Percentiles rank a stretch among this genome's conserved stretches.
phyloP scores from a whole-genome alignment of 1,140 invertebrate species.

The Gerris buenoi region DNA sequence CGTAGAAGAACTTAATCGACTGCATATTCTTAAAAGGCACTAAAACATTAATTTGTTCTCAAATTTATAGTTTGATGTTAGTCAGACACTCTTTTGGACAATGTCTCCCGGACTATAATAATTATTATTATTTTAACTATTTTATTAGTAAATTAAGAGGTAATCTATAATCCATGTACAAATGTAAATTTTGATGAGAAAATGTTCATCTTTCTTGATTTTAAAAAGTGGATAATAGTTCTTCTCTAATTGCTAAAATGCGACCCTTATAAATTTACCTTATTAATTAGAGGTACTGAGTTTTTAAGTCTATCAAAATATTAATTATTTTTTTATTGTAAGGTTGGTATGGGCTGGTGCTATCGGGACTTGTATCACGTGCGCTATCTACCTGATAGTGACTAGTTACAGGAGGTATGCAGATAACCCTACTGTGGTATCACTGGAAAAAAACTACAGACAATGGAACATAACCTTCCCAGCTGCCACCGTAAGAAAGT shows the following conservation, averaged over 20 bases:
- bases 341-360: slow-evolving; percentile 36
- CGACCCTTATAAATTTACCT: not conserved
- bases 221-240: not conserved
- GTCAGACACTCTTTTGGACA: too few relatives aligned
- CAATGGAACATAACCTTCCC: slow-evolving; percentile 40
- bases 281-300: not conserved
- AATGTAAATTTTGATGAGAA: too few relatives aligned
- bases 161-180: too few relatives aligned
- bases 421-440: slow-evolving; percentile 41
- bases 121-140: too few relatives aligned
- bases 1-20: too few relatives aligned
- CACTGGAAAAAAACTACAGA: slow-evolving; percentile 41
- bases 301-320: not conserved
- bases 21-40: too few relatives aligned
- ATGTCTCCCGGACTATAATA: too few relatives aligned
- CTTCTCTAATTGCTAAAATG: not conserved
- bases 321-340: slow-evolving; percentile 13
- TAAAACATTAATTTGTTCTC: too few relatives aligned
- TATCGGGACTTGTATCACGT: slow-evolving; percentile 24
- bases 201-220: slow-evolving; percentile 6
- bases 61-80: too few relatives aligned
- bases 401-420: slow-evolving; percentile 37
- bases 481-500: slow-evolving; percentile 35
- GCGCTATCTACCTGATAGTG: slow-evolving; percentile 22
- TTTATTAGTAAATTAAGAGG: too few relatives aligned